Conservation (phyloP, 2,797 vertebrate species). For the Eulemur coronatus region DNA sequence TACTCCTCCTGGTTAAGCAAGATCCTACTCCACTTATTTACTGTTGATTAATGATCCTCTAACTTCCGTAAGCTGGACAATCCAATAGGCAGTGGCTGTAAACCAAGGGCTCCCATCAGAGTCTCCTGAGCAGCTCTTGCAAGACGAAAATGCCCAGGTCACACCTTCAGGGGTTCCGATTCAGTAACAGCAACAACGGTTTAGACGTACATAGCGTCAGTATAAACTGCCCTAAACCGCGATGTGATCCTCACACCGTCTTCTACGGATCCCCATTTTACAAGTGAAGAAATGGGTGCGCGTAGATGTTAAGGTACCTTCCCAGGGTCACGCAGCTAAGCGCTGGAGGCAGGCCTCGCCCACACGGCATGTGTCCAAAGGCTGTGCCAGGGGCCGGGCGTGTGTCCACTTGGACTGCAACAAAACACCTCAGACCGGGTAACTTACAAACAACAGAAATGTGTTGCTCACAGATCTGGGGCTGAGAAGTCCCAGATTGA, state of each 20-base stretch:
- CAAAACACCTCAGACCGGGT: too few relatives aligned
- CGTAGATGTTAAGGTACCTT: neutral
- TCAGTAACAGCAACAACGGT: neutral
- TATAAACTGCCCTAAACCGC: neutral
- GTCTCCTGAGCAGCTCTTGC: neutral
- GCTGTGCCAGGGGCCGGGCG: too few relatives aligned
- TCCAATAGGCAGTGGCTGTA: neutral
- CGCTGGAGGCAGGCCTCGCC: neutral
- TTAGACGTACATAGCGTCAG: rapidly evolving
- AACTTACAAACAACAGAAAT: neutral
- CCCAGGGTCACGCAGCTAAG: neutral
- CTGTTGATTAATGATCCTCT: neutral
- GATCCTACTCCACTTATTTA: neutral
- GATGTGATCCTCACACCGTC: neutral
- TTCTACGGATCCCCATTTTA: neutral
- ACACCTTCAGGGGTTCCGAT: neutral
- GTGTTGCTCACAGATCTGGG: neutral
- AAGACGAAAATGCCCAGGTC: neutral
- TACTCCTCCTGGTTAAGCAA: neutral
- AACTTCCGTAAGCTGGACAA: neutral
- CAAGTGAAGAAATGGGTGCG: neutral
- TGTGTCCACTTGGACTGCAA: neutral
- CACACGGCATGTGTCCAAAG: neutral
- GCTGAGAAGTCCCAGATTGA: neutral
- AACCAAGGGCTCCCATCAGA: neutral